Evolutionary conservation across 92 coral and sea anemone species (phyloP), one percentile per base, ranked within the genome.

Genomic region (Montipora capitata): DNA sequence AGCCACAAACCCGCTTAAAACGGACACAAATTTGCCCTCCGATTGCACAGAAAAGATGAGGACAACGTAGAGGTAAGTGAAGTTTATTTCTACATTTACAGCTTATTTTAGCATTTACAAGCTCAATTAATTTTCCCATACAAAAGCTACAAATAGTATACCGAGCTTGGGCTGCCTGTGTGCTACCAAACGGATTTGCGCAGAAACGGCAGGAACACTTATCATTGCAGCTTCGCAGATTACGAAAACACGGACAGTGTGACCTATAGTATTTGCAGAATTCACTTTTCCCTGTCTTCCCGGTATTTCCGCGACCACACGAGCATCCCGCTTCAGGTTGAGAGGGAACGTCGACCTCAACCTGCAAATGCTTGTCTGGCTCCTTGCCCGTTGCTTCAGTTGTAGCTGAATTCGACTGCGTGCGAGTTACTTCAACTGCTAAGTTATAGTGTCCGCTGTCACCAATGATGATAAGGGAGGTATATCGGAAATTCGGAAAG

Each of bases 291-390:
- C 68, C 41, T 68, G 65, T 56, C 78, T 62, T 56, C 64, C 82
- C 63, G 11, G 91, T 65, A 14, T 39, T 68, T 73, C 91, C 91
- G 74, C 82, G 86, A 74, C 91, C 86, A 79, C 91, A 87, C 57
- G 77, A 68, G 39, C 84, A 76, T 67, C 70, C 45, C 40, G 84
- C 40, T 68, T 85, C 57, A 76, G n/a, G 12, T 61, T 59, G 3
- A 14, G 27, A n/a, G 20, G 69, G 3, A 17, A 16, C 9, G 40
- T 64, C 69, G 7, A 15, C 35, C 4, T 2, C 3, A 14, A 16
- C 27, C 6, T 3, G 7, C 4, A 4, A 12, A 8, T 27, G 51
- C 18, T 3, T 13, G 16, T 10, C 54, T 72, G 49, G 3, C 17
- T 10, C 12, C 13, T 76, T 10, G 16, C 85, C 64, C 86, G 85